Base-by-base conservation (phyloP, 2,888 invertebrate genomes). In the Noctua janthe region DNA sequence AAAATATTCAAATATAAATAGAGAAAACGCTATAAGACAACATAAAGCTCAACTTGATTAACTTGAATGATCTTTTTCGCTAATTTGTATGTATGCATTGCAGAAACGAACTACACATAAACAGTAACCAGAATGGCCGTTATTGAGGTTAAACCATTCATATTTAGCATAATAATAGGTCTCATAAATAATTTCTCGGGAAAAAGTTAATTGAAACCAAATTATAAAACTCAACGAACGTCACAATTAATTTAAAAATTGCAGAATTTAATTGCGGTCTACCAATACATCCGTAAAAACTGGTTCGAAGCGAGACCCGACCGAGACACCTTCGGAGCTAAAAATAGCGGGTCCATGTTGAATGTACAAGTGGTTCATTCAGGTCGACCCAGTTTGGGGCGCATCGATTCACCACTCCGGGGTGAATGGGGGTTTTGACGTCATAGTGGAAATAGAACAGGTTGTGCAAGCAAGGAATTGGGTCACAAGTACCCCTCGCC, bases 391-490 rank as follows among this genome's bases (percentile, higher is more conserved):
- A 95, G 94, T 94, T 96, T 91, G 87, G 91, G 92, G 91, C 92
- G 93, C 96, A 96, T 96, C 95, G 96, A 96, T 96, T 96, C 95
- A 96, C 90, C 92, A 93, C 87, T 90, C 91, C 93, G 94, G 95
- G 95, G 94, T 96, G 96, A 96, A 97, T 96, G 96, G 95, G 87
- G 92, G 92, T 82, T 87, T 92, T 97, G 97, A 97, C 97, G 97
- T 97, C 96, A 97, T 93, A 90, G 91, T 77, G 94, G 92, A 96
- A 95, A 93, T 96, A 93, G 95, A 92, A 90, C 95, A 95, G 94
- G 94, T 92, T 95, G 94, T 95, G 95, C 95, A 95, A 94, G 93
- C 87, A 82, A 77, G 88, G 88, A 96, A 95, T 79, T 96, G 89
- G 97, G 96, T 96, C 96, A 94, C 78, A 83, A 87, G 90, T 89